phyloP scores from a whole-genome alignment of 2,888 invertebrate species.

The Eupithecia dodoneata region DNA sequence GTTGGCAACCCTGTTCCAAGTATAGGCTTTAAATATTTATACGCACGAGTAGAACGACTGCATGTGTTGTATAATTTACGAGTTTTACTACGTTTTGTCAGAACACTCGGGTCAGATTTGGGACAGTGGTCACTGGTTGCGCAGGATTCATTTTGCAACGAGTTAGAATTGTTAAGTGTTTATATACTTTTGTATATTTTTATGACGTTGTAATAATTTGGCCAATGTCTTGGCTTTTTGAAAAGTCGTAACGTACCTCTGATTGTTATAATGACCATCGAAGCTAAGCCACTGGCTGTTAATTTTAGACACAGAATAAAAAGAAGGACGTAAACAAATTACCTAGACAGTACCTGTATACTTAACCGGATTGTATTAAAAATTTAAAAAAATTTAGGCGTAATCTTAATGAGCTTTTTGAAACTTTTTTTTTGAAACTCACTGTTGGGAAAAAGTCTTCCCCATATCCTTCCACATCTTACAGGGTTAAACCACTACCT shows the following conservation, averaged over 20 bases:
- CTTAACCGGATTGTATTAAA: not conserved
- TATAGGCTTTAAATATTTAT: conserved; percentile 41
- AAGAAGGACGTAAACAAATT: not conserved
- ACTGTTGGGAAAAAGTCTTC: not conserved
- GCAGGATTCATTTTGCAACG: conserved; percentile 39
- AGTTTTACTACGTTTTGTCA: conserved; percentile 38
- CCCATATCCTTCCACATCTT: not conserved
- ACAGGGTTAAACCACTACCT: not conserved
- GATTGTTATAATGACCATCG: not conserved
- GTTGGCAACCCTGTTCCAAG: conserved; percentile 28
- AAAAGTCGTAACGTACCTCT: not conserved
- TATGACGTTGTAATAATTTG: not conserved
- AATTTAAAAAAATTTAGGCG: not conserved
- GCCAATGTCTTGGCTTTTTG: not conserved
- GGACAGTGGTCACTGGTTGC: conserved; percentile 38
- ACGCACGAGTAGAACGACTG: conserved; percentile 27
- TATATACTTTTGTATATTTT: not conserved
- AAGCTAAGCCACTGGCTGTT: not conserved
- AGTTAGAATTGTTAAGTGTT: conserved; percentile 18
- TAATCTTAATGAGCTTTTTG: not conserved
- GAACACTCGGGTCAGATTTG: conserved; percentile 34
- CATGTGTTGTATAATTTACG: conserved; percentile 46
- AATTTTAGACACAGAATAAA: not conserved
- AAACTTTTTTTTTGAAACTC: too few relatives aligned
- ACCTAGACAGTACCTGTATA: not conserved